These are phyloP conservation scores for Campodea augens DNA, from an alignment of 1,140 invertebrate species.

Conservation along the genomic window DNA sequence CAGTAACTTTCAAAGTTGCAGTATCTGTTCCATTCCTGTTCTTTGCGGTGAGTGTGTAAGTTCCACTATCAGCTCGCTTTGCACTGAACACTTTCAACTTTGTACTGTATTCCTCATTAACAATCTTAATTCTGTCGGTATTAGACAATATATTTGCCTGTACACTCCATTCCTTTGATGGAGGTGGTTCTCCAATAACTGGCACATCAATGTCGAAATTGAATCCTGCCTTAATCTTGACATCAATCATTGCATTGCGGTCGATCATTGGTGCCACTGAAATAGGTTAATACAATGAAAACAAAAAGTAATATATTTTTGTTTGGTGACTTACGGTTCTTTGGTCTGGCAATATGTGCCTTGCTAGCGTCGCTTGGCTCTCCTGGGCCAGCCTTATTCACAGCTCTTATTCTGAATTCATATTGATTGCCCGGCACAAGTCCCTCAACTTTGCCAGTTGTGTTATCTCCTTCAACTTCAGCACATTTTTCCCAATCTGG, in stretches of 20 bases:
- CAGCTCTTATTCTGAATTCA: constrained; percentile 82
- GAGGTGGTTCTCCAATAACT: constrained; percentile 81
- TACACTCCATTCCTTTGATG: constrained; percentile 77
- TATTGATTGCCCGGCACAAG: constrained; percentile 78
- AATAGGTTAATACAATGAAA: no score
- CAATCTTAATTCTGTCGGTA: constrained; percentile 61
- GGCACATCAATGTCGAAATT: constrained; percentile 87
- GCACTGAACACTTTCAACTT: constrained; percentile 74
- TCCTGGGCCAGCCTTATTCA: constrained; percentile 86
- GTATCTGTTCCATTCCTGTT: constrained; percentile 81
- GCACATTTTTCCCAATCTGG: constrained; percentile 74
- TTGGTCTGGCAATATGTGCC: constrained; percentile 74
- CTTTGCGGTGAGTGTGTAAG: constrained; percentile 70
- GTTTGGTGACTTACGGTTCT: constrained; percentile 42
- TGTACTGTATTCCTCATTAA: constrained; percentile 69
- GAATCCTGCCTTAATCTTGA: constrained; percentile 80
- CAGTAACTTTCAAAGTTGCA: constrained; percentile 70
- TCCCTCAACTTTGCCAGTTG: constrained; percentile 61
- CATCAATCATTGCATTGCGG: constrained; percentile 74
- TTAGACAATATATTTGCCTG: constrained; percentile 60
- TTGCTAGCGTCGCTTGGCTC: constrained; percentile 74
- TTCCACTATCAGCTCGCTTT: constrained; percentile 70
- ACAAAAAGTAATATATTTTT: background rate
- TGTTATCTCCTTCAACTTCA: constrained; percentile 62
- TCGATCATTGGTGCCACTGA: constrained; percentile 77